Conservation (phyloP, 2,113 vertebrate species). For the Cathartes aura region DNA sequence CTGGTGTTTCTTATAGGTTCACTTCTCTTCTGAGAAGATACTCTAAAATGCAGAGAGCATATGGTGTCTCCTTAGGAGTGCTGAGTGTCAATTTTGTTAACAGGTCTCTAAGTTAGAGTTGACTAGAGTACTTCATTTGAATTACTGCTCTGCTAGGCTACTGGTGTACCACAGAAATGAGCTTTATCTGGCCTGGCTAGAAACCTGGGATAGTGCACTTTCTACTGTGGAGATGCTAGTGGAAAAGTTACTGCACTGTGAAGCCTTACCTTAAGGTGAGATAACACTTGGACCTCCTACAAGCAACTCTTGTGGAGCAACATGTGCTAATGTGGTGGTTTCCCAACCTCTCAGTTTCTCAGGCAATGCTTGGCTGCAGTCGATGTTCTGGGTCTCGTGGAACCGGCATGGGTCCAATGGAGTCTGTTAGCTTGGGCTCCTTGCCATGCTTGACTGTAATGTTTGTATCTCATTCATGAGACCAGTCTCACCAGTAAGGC, state of each 20-base stretch:
- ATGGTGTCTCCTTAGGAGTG: not conserved
- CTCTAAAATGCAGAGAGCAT: not conserved
- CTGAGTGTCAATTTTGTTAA: not conserved
- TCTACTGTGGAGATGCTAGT: not conserved
- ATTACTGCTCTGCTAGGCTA: not conserved
- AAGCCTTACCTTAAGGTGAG: conserved; percentile 47
- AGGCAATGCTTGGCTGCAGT: conserved; percentile 44
- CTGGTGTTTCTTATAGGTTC: not conserved
- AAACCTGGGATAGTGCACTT: not conserved
- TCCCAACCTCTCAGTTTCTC: conserved; percentile 56
- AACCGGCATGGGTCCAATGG: conserved; percentile 31
- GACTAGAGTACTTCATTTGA: not conserved
- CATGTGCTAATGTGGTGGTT: conserved; percentile 64
- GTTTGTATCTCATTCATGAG: conserved; percentile 34
- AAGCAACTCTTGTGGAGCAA: conserved; percentile 38
- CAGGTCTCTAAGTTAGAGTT: not conserved
- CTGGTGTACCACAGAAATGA: not conserved
- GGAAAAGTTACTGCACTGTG: not conserved
- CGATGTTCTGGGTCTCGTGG: conserved; percentile 16
- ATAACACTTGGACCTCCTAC: conserved; percentile 64
- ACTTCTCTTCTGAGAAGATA: not conserved
- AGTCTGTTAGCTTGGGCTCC: conserved; percentile 66
- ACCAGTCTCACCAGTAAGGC: conserved; percentile 63
- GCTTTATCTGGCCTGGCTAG: conserved; percentile 2
- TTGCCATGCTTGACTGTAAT: conserved; percentile 21